Percentiles rank a stretch among this genome's conserved stretches.
phyloP scores from a whole-genome alignment of 2,888 invertebrate genomes.

The Macaria notata region DNA sequence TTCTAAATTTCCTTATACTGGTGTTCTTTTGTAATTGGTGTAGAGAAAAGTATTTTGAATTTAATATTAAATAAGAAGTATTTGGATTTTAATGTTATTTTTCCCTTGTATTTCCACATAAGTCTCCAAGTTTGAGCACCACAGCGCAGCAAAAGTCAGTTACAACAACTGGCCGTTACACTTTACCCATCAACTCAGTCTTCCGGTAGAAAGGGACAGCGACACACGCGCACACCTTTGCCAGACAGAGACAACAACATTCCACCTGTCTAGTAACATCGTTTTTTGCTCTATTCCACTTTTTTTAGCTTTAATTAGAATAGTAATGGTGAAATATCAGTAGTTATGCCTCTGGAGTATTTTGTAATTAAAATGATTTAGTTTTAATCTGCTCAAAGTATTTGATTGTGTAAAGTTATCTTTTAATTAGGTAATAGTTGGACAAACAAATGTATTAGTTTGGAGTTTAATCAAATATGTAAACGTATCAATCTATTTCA shows the following conservation, averaged over 20 bases:
- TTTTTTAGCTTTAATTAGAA: conserved; percentile 52
- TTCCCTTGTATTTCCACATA: too few species aligned
- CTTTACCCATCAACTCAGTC: conserved; percentile 63
- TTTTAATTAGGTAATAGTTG: background rate
- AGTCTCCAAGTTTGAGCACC: conserved; percentile 53
- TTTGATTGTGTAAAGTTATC: background rate
- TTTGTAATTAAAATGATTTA: conserved; percentile 11
- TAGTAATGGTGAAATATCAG: conserved; percentile 66
- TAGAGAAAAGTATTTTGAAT: too few species aligned
- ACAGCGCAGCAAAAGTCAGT: conserved; percentile 67
- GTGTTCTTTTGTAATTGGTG: too few species aligned
- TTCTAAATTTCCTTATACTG: too few species aligned
- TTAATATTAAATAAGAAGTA: too few species aligned
- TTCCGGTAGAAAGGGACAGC: conserved; percentile 62
- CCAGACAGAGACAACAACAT: conserved; percentile 45
- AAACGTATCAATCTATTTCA: too few species aligned
- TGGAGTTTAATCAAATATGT: too few species aligned
- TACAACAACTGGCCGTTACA: conserved; percentile 77
- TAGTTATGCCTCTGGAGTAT: conserved; percentile 16
- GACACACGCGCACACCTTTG: conserved; percentile 24
- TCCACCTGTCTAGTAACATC: conserved; percentile 65
- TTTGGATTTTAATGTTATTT: too few species aligned
- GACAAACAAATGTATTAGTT: too few species aligned
- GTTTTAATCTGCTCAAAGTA: conserved; percentile 11
- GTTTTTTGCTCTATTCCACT: conserved; percentile 51